Conservation (phyloP, 1,140 invertebrate genomes). For the Pogonognathellus flavescens region DNA sequence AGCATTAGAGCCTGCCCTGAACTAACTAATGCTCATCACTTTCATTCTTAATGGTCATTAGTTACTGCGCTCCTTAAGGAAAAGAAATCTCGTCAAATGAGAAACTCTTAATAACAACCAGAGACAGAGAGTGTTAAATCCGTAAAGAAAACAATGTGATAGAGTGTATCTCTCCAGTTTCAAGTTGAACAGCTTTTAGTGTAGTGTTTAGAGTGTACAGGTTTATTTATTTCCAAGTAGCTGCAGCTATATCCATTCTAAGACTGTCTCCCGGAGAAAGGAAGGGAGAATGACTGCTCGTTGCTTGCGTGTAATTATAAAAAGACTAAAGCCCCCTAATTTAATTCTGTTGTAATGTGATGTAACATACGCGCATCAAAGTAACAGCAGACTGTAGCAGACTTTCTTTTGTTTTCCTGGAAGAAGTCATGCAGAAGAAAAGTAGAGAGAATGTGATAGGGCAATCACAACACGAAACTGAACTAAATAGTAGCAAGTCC, state of each 20-base stretch:
- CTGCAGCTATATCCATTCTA: no score
- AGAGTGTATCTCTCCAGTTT: background rate
- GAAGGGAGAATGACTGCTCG: background rate
- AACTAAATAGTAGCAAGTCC: no score
- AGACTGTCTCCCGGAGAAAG: no score
- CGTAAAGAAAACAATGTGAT: conserved; percentile 13
- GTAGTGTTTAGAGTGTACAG: background rate
- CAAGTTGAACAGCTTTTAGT: background rate
- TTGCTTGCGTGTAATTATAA: conserved; percentile 15
- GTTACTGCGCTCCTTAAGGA: conserved; percentile 3
- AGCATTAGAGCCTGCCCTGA: background rate
- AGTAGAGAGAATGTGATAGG: background rate
- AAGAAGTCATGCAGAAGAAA: background rate
- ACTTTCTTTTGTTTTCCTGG: background rate
- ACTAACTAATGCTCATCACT: conserved; percentile 22
- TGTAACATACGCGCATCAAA: background rate
- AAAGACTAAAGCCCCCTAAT: conserved; percentile 1
- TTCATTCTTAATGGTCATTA: conserved; percentile 39
- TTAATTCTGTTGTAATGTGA: conserved; percentile 1
- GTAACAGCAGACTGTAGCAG: background rate
- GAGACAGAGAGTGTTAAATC: background rate
- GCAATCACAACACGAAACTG: background rate
- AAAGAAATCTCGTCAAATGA: background rate
- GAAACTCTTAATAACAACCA: conserved; percentile 1
- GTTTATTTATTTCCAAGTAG: background rate